Base-by-base conservation (phyloP, 1,140 invertebrate genomes). In the Trachymyrmex cornetzi region DNA sequence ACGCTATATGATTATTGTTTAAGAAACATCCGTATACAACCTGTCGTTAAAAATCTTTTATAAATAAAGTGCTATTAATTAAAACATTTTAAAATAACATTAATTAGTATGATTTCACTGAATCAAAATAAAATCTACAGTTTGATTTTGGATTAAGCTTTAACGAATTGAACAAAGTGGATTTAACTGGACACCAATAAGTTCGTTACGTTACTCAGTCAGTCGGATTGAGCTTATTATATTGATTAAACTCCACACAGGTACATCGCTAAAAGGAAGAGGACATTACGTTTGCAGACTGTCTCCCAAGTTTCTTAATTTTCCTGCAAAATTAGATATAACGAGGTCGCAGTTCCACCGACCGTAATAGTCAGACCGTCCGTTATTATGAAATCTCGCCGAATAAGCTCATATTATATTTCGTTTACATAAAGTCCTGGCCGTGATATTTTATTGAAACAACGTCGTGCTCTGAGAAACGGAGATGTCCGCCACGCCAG, bases 361-460 rank as follows among this genome's bases (percentile, higher is more conserved):
- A 1, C 61, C 4, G 12, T 9, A 7, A 1, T 44, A 27, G 11
- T 63, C 9, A 44, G n/a, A 34, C 44, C 6, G 14, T 38, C 2
- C 24, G 7, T 82, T 72, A 44, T 27, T 72, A 30, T 22, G 24
- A 72, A 44, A 72, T 59, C 55, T 50, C 24, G 6, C 19, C 22
- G 22, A 81, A 38, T 69, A 69, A 69, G 27, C 27, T 53, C n/a
- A 16, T 48, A 27, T 72, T 48, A 27, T 72, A 50, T 50, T 16
- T 81, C 16, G 63, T 11, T 67, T 44, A 22, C 1, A 34, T 34
- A 34, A 34, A 16, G 0, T 2, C 14, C 34, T 16, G 9, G 14
- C n/a, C 24, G 53, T 48, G 14, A 82, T 59, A 72, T 72, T 59
- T 82, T 59, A 44, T 82, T 82, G 34, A 82, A 82, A 72, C 7